Evolutionary conservation across 2,888 invertebrate genomes (phyloP), one percentile per base, ranked within the genome.

Genomic region (Pollenia amentaria): DNA sequence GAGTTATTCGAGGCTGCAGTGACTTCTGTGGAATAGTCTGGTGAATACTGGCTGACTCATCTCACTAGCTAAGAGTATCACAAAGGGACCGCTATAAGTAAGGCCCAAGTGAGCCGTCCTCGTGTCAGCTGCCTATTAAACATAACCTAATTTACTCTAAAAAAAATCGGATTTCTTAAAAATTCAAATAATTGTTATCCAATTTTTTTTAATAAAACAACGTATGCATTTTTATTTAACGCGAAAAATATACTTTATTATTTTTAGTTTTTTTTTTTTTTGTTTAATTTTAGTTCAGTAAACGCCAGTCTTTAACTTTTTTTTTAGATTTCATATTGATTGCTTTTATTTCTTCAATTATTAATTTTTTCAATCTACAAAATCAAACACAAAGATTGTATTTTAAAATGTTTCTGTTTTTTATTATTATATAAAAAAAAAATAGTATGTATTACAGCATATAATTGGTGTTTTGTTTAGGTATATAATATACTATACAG

Each of bases 231-330:
- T 69, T 82, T 81, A 67, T 82, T 81, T 73, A 85, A 85, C 85
- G 85, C 85, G 40, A 85, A 83, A 84, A 85, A 85, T 78, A 85
- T 67, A 85, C 60, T 81, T 81, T 81, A 77, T 80, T 81, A 73
- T 55, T 40, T 70, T 75, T 21, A 10, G 18, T 14, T 62, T 60
- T 12, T 18, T 57, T 60, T 69, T 84, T 67, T 73, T n/a, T 14
- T 42, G 40, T 44, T 69, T n/a, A 4, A 55, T 48, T 67, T 64
- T 81, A 72, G 65, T 73, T 69, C 18, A 72, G 53, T 67, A 67
- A 77, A 62, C 60, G 82, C 77, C 85, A 82, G 85, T 73, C 81
- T 51, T 46, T n/a, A 53, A 8, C 21, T 53, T 67, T 73, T 84
- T 38, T 73, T 67, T 51, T 53, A 55, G 7, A 51, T 60, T 79